A percentile compares a stretch with the other conserved stretches of the same genome.
Conservation (phyloP, 2,888 invertebrate species). For the Oxystoma pomonae region DNA sequence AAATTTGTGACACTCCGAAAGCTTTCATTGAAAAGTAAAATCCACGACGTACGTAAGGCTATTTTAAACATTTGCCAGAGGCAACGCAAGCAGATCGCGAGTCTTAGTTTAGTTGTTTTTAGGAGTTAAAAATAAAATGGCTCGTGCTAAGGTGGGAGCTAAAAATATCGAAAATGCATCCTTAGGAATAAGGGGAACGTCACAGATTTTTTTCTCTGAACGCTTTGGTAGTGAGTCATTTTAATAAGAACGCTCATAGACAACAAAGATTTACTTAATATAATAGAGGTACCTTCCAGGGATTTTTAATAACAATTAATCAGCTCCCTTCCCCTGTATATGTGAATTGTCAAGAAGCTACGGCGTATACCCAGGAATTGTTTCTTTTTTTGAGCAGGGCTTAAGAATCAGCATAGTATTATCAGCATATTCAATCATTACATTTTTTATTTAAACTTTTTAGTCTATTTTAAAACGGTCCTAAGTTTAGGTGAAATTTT, state of each 20-base stretch:
- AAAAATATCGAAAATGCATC: background rate
- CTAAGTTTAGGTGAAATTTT: too few species aligned
- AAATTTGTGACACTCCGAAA: constrained; percentile 35
- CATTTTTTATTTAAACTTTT: too few species aligned
- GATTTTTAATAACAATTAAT: too few species aligned
- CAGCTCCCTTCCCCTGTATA: too few species aligned
- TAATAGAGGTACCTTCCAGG: background rate
- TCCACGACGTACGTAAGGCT: constrained; percentile 6
- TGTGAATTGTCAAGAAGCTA: too few species aligned
- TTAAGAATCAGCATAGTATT: too few species aligned
- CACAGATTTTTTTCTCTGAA: background rate
- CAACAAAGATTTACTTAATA: background rate
- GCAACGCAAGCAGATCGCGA: background rate
- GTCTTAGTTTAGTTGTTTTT: background rate
- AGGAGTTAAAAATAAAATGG: background rate
- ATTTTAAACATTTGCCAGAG: constrained; percentile 17
- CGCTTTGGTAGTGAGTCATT: background rate
- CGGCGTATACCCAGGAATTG: too few species aligned
- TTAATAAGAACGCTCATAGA: background rate
- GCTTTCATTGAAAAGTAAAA: background rate
- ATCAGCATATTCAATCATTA: too few species aligned
- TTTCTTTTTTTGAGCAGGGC: too few species aligned
- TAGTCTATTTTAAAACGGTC: too few species aligned
- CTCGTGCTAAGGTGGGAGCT: background rate
- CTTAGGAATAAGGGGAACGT: background rate